Evolutionary conservation across 1,140 invertebrate genomes (phyloP).

Genomic region (Gryon sp.): DNA sequence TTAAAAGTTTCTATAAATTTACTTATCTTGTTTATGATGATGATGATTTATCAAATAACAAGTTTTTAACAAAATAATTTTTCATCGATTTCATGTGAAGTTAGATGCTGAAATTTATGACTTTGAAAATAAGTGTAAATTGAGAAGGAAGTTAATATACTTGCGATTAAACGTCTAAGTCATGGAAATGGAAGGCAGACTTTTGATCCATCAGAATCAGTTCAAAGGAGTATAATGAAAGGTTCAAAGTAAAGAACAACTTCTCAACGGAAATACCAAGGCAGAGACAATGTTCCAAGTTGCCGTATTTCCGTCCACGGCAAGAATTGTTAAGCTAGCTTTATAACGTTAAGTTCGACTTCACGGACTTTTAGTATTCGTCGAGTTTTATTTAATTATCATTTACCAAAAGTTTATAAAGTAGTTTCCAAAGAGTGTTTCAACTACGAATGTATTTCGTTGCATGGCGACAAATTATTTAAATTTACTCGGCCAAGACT

Average conservation of each 20-base stretch:
- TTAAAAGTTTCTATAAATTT: too few species aligned
- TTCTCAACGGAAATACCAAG: conserved; percentile 26
- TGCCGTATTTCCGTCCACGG: conserved; percentile 34
- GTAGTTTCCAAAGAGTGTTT: conserved; percentile 40
- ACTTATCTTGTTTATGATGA: too few species aligned
- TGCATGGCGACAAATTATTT: conserved; percentile 40
- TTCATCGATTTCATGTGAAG: too few species aligned
- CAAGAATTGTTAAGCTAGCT: conserved; percentile 56
- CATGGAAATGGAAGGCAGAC: conserved; percentile 28
- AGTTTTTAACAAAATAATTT: too few species aligned
- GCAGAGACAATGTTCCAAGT: conserved; percentile 37
- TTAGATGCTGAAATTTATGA: too few species aligned
- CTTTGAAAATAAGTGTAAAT: too few species aligned
- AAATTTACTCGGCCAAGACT: conserved; percentile 30
- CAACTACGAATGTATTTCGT: conserved; percentile 31
- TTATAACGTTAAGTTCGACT: conserved; percentile 36
- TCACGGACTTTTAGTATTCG: conserved; percentile 44
- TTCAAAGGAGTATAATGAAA: conserved; percentile 46
- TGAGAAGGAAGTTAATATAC: too few species aligned
- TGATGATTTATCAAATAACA: too few species aligned
- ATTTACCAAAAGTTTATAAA: conserved; percentile 54
- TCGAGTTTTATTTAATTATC: conserved; percentile 61
- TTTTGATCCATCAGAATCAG: conserved; percentile 42
- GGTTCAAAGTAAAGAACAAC: conserved; percentile 38
- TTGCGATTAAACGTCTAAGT: conserved; percentile 14